Evolutionary conservation across 2,113 vertebrate genomes (phyloP), one percentile per base, ranked within the genome.

Genomic region (Ailuropoda melanoleuca): DNA sequence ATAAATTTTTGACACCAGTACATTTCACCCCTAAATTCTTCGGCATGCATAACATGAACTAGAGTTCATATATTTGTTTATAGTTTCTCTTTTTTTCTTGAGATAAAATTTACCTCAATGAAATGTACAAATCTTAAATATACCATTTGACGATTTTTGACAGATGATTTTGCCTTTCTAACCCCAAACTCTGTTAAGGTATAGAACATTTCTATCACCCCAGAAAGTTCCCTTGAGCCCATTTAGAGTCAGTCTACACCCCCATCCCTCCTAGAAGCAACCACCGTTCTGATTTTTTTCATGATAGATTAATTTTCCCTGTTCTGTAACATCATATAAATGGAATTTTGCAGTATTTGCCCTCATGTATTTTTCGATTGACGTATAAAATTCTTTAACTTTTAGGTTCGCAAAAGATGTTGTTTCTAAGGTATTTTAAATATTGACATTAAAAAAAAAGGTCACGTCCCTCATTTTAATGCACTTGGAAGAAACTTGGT

Each of bases 11-110:
- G 62, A 26, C 55, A 83, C 50, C 29, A 85, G 12, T 84, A 43
- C 24, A 37, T 86, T 95, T 93, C 8, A 62, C 23, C 19, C 14
- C 70, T 94, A 37, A 72, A 53, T 14, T 89, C 13, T 93, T 86
- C 9, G 86, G 66, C 39, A 87, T 89, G 62, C 7, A 37, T 62
- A 56, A 80, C 56, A 50, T 77, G 75, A 64, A 74, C 21, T 43
- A 83, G 37, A 74, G 56, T 43, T 90, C 43, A 90, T 60, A 95
- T 75, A 34, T 93, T 72, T 93, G n/a, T 58, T 95, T 90, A 62
- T 43, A 75, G 29, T 66, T 56, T 89, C 55, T 95, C 19, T 93
- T 58, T 43, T 50, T 18, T 55, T 39, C 39, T 60, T 90, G 31
- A 83, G 53, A n/a, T 87, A 81, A 97, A 91, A 72, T 90, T 93